Base-by-base conservation (phyloP, 2,888 invertebrate genomes). In the Drosophila meridionalis region DNA sequence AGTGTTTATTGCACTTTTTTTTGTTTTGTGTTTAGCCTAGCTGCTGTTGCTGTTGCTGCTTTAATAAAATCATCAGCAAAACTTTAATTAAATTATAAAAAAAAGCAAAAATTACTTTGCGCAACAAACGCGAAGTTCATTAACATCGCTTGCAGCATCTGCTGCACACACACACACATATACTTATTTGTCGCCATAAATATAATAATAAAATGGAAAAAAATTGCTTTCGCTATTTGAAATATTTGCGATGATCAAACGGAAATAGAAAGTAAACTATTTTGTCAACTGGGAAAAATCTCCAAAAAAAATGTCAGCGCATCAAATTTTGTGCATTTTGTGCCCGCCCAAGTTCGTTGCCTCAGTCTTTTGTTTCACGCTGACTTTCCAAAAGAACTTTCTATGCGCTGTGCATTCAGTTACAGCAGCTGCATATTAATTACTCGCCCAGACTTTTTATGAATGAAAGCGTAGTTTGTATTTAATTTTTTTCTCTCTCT, bases 301-400 rank as follows among this genome's bases (percentile, higher is more conserved):
- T 64, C 48, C 58, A 36, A 42, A 28, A 53, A 58, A 6, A 55
- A 12, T 26, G 12, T 63, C 50, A 61, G 48, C 71, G 43, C 34
- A 78, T 40, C 62, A 45, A 60, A 68, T 66, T 48, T 48, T 30
- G 34, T 71, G 75, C 38, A 47, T 68, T 70, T 36, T 58, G 62
- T 4, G n/a, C 26, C 36, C 3, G 20, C 43, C n/a, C n/a, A 52
- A 70, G 66, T 79, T 73, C 56, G 47, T 59, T 50, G 67, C 59
- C 56, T 50, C 38, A 70, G 70, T 64, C 67, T 60, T 65, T 71
- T 43, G 50, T 43, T 69, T 56, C 45, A n/a, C 4, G 0, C 34
- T 42, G 20, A 85, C 83, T 85, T 88, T 88, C 86, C 71, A 78
- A 86, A 26, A 86, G 88, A 86, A 86, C 85, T 86, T 86, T 88